Base-by-base conservation (phyloP, 2,888 invertebrate species). In the Phengaris alcon region DNA sequence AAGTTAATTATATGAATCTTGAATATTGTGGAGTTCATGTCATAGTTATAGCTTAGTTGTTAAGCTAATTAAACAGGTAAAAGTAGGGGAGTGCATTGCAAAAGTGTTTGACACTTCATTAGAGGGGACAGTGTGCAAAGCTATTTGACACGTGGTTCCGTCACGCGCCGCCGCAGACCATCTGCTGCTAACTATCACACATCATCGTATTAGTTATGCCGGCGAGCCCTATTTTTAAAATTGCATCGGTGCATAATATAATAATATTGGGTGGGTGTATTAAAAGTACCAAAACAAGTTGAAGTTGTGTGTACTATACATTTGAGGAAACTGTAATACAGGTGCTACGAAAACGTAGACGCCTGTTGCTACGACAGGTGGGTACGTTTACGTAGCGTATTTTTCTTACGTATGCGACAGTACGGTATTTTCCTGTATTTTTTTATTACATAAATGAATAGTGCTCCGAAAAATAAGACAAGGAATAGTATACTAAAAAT, bases 121-220 rank as follows among this genome's bases (percentile, higher is more conserved):
- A 64, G 35, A 64, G 13, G 64, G 64, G 48, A 5, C n/a, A 22
- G 57, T n/a, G 73, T 73, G 73, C 55, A 44, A 55, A 57, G 76
- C 74, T 77, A 79, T 77, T 76, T 35, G 64, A 35, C 64, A 64
- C 64, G 64, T 35, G 64, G 35, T 44, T 64, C 64, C 64, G 35
- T 35, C 64, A 64, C 64, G 59, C 59, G 35, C 35, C 64, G 6
- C 64, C 12, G 13, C 52, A 10, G 77, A 77, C 88, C 90, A 90
- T 88, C 85, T 91, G 90, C 83, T 81, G 79, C 78, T 80, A 82
- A 86, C 83, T 83, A 79, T 80, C 80, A 84, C 87, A 85, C 84
- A 87, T 91, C 91, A 92, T 91, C 91, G 86, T 84, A 90, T 92
- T 91, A 91, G 90, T 87, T 87, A 92, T 91, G 91, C 88, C 87